A percentile compares a stretch with the other conserved stretches of the same genome.
phyloP scores from a whole-genome alignment of 2,113 vertebrate species.

The Synodontis membranacea region DNA sequence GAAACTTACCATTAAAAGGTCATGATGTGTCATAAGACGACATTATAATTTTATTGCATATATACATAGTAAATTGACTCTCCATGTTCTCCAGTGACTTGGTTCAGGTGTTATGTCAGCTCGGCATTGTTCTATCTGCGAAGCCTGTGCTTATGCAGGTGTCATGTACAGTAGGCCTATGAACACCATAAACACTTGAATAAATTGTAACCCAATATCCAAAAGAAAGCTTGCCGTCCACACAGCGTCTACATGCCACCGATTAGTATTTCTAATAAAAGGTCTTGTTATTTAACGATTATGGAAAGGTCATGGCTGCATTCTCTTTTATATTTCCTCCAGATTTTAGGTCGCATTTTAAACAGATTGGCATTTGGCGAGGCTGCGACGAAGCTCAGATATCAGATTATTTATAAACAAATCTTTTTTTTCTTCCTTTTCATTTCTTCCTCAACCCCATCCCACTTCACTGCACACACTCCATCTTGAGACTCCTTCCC shows the following conservation, averaged over 20 bases:
- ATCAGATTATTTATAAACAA: slow-evolving; percentile 31
- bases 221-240: not conserved
- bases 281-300: slow-evolving; percentile 39
- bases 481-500: slow-evolving; percentile 20
- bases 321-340: slow-evolving; percentile 23
- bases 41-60: not conserved
- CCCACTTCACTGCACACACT: slow-evolving; percentile 10
- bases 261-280: slow-evolving; percentile 41
- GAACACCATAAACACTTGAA: not conserved
- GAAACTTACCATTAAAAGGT: not conserved
- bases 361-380: slow-evolving; percentile 47
- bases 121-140: not conserved
- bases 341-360: slow-evolving; percentile 40
- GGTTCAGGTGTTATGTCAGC: not conserved
- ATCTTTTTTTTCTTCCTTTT: slow-evolving; percentile 38
- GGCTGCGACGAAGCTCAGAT: slow-evolving; percentile 6
- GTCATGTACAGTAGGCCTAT: not conserved
- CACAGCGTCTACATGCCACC: not conserved
- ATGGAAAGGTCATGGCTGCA: slow-evolving; percentile 54
- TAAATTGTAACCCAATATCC: not conserved
- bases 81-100: no score
- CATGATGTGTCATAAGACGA: not conserved
- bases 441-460: not conserved
- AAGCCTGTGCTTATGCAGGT: not conserved
- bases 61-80: no score